phyloP scores from a whole-genome alignment of 2,113 vertebrate species.

The Cheilinus undulatus region DNA sequence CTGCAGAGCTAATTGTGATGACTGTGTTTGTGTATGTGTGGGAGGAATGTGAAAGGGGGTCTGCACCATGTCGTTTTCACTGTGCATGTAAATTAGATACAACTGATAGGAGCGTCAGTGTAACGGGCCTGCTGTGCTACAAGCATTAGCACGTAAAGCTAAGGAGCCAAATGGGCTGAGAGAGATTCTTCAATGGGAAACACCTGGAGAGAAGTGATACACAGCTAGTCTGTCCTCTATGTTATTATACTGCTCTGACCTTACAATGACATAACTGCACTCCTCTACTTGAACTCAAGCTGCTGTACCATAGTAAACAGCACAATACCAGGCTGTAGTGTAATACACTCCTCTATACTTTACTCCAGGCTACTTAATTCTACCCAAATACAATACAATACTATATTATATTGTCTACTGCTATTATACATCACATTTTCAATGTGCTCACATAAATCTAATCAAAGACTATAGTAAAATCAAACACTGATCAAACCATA shows the following conservation, averaged over 20 bases:
- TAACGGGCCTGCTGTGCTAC: constrained; percentile 33
- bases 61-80: constrained; percentile 17
- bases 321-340: no score
- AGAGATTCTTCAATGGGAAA: constrained; percentile 25
- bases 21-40: constrained; percentile 9
- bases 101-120: constrained; percentile 57
- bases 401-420: no score
- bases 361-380: no score
- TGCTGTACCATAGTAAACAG: no score
- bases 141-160: constrained; percentile 60
- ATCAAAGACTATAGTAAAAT: no score
- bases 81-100: constrained; percentile 59
- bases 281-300: no score
- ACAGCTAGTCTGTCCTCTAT: neutral
- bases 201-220: neutral
- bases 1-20: constrained; percentile 48
- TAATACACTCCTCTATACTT: no score
- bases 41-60: neutral
- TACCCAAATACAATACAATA: no score
- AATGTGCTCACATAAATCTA: no score
- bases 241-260: neutral
- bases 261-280: no score
- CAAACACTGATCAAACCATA: no score
- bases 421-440: no score
- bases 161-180: constrained; percentile 49